phyloP scores from a whole-genome alignment of 2,113 vertebrate species.

The Hemiscyllium ocellatum region DNA sequence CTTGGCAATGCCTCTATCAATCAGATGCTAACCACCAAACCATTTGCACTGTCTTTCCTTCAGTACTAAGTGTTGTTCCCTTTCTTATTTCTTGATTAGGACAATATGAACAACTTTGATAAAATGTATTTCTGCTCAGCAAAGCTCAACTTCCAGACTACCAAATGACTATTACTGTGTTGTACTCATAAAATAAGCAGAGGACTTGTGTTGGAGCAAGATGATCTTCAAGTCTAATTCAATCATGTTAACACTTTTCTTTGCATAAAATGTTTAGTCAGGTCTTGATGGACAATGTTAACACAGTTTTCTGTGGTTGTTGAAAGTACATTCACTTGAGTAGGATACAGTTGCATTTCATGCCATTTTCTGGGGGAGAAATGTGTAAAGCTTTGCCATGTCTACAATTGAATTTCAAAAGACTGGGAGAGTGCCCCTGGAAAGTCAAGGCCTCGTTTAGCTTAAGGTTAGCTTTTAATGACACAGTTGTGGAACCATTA shows the following conservation, averaged over 20 bases:
- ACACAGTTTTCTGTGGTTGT: not conserved
- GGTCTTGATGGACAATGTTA: not conserved
- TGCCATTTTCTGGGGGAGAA: not conserved
- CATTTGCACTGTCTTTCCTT: too few species aligned
- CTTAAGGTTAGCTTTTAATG: not conserved
- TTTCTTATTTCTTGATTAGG: too few species aligned
- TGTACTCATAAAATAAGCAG: not conserved
- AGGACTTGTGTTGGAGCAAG: not conserved
- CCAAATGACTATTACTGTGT: too few species aligned
- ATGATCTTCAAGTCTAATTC: not conserved
- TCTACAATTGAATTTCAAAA: not conserved
- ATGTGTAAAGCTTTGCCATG: not conserved
- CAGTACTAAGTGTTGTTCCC: too few species aligned
- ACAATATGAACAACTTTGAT: too few species aligned
- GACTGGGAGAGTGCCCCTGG: not conserved
- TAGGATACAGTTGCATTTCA: not conserved
- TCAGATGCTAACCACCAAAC: too few species aligned
- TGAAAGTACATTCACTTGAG: not conserved
- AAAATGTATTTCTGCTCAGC: too few species aligned
- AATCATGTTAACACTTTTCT: not conserved
- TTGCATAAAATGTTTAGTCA: not conserved
- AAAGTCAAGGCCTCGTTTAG: not conserved
- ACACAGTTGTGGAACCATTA: not conserved
- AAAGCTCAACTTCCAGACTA: too few species aligned
- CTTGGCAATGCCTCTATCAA: too few species aligned